Evolutionary conservation across 92 coral and sea anemone genomes (phyloP).

Genomic region (Nematostella vectensis): DNA sequence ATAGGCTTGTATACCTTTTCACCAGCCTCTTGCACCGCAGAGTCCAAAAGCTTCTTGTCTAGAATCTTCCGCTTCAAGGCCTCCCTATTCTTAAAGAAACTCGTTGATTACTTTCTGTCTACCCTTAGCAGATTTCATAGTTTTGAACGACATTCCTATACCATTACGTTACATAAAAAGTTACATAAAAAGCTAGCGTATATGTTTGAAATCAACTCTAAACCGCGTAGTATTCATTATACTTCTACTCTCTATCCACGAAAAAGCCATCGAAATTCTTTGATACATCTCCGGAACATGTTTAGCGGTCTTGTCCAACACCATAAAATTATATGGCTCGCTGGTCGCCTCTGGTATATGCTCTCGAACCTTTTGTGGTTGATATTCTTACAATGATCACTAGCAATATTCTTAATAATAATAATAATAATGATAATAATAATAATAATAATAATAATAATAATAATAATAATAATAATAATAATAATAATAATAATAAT

Average conservation of each 20-base stretch:
- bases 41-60: constrained; percentile 2
- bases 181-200: neutral
- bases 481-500: too few relatives aligned
- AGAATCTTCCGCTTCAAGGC: constrained; percentile 1
- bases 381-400: constrained; percentile 12
- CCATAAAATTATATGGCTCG: constrained; percentile 14
- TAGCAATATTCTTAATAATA: constrained; percentile 2
- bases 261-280: constrained; percentile 14
- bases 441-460: too few relatives aligned
- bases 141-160: constrained; percentile 3
- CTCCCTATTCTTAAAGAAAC: too few relatives aligned
- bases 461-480: too few relatives aligned
- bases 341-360: constrained; percentile 17
- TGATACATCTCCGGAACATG: constrained; percentile 19
- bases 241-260: neutral
- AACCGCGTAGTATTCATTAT: neutral
- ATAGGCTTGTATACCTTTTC: constrained; percentile 11
- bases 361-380: constrained; percentile 10
- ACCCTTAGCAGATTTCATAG: neutral
- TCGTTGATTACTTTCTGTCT: neutral
- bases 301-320: constrained; percentile 10
- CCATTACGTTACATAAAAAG: neutral
- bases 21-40: constrained; percentile 5
- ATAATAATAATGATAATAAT: too few relatives aligned
- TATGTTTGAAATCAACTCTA: constrained; percentile 1